Conservation (phyloP, 2,888 invertebrate genomes). For the Pseudococcus viburni region DNA sequence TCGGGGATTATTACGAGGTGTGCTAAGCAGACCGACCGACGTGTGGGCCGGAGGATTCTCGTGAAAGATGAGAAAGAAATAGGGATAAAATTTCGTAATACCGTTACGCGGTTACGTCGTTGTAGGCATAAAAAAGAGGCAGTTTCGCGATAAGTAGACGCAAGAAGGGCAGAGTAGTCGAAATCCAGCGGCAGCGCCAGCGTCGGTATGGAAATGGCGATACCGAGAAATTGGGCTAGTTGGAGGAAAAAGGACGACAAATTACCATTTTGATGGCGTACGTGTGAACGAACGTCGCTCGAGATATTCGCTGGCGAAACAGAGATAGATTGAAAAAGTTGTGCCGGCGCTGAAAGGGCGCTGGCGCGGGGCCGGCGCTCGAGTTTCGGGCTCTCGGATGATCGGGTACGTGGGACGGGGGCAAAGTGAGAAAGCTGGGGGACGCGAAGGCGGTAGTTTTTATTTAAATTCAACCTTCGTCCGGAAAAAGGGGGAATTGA, state of each 20-base stretch:
- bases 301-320: neutral
- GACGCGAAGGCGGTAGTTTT: neutral
- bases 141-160: slow-evolving; percentile 12
- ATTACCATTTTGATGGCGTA: slow-evolving; percentile 39
- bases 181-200: neutral
- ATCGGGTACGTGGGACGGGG: neutral
- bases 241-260: slow-evolving; percentile 38
- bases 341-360: neutral
- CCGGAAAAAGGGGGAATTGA: slow-evolving; percentile 57
- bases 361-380: neutral
- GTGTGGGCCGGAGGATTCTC: neutral
- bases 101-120: neutral
- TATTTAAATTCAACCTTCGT: slow-evolving; percentile 61
- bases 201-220: slow-evolving; percentile 3
- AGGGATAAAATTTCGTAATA: slow-evolving; percentile 11
- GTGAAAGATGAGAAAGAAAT: neutral
- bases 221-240: slow-evolving; percentile 23
- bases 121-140: neutral
- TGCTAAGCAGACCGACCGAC: neutral
- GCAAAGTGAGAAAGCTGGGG: neutral
- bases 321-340: slow-evolving; percentile 43
- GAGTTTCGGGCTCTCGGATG: slow-evolving; percentile 10
- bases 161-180: slow-evolving; percentile 18
- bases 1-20: slow-evolving; percentile 3
- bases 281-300: slow-evolving; percentile 10